Evolutionary conservation across 2,113 vertebrate species (phyloP).

Genomic region (Erythrolamprus reginae): DNA sequence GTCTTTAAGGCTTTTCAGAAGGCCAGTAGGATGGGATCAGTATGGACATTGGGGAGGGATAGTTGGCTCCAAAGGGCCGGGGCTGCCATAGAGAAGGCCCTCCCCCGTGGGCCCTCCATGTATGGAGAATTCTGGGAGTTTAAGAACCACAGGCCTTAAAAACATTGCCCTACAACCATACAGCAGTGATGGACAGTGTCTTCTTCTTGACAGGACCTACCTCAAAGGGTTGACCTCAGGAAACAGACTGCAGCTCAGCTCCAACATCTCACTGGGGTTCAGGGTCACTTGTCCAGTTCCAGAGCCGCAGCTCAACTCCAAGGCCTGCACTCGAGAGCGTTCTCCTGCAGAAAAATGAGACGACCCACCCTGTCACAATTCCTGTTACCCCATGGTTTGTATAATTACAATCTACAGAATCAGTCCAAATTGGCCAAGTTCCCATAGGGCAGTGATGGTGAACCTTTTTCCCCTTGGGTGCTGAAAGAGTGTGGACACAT

Average conservation of each 20-base stretch:
- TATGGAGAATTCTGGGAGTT: neutral
- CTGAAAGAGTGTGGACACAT: no score
- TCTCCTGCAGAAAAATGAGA: conserved; percentile 69
- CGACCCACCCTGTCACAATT: neutral
- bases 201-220: neutral
- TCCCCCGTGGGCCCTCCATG: no score
- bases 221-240: conserved; percentile 11
- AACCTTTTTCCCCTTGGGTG: no score
- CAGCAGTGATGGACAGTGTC: neutral
- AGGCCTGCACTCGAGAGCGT: conserved; percentile 59
- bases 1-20: no score
- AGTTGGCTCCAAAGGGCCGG: no score
- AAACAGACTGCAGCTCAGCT: conserved; percentile 83
- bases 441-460: neutral
- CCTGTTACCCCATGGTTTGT: neutral
- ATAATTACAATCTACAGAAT: neutral
- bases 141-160: neutral
- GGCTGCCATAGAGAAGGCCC: no score
- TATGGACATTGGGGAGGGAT: no score
- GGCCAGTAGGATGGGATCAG: no score
- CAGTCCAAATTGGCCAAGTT: neutral
- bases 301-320: conserved; percentile 87
- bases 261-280: conserved; percentile 72
- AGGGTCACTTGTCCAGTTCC: conserved; percentile 82
- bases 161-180: neutral